These are phyloP conservation scores for Caenorhabditis becei DNA, from an alignment of 2,888 invertebrate species.

Conservation along the genomic window DNA sequence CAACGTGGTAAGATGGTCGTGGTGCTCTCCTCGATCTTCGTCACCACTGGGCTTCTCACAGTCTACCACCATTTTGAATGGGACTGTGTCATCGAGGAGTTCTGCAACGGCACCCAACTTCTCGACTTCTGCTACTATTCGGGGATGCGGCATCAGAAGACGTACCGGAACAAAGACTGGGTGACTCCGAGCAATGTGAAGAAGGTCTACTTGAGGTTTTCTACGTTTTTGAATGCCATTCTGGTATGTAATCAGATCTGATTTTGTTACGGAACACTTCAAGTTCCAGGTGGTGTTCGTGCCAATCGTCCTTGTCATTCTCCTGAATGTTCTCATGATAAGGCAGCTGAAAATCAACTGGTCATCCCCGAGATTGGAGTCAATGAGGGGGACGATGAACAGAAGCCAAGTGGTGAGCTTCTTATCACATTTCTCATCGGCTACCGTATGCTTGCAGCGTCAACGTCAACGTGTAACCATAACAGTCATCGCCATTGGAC, in stretches of 20 bases:
- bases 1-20: conserved; percentile 70
- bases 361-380: conserved; percentile 59
- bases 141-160: conserved; percentile 66
- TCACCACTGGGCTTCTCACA: conserved; percentile 75
- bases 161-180: conserved; percentile 58
- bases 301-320: conserved; percentile 76
- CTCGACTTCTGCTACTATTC: conserved; percentile 77
- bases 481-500: conserved; percentile 78
- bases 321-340: conserved; percentile 77
- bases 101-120: conserved; percentile 80
- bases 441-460: conserved; percentile 43
- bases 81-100: conserved; percentile 77
- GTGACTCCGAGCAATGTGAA: conserved; percentile 66
- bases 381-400: conserved; percentile 61
- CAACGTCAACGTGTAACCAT: conserved; percentile 74
- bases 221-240: conserved; percentile 72
- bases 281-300: conserved; percentile 74
- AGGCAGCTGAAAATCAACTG: conserved; percentile 71
- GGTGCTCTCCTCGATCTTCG: conserved; percentile 75
- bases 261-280: neutral
- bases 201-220: conserved; percentile 66
- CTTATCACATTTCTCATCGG: neutral
- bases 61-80: conserved; percentile 80
- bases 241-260: conserved; percentile 44
- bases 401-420: conserved; percentile 60